Evolutionary conservation across 2,797 vertebrate genomes (phyloP).

Genomic region (Gouania willdenowi): DNA sequence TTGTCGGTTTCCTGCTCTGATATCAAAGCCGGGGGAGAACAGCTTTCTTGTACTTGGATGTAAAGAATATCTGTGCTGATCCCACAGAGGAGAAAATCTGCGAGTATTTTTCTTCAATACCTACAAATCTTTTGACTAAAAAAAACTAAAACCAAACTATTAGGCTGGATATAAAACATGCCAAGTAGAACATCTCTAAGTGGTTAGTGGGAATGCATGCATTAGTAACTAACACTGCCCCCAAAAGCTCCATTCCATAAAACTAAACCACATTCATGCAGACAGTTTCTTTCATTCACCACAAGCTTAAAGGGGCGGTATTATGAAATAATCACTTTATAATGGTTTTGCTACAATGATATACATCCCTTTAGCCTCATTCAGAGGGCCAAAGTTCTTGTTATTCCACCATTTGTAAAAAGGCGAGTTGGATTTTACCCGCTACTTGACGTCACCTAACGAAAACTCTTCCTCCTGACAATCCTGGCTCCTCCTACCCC

Average conservation of each 20-base stretch:
- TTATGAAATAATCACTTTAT: no score
- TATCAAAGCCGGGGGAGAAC: constrained; percentile 11
- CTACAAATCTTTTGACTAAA: neutral
- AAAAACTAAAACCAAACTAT: neutral
- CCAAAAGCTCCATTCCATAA: constrained; percentile 6
- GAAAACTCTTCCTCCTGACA: no score
- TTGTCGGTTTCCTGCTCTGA: constrained; percentile 30
- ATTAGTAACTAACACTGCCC: constrained; percentile 15
- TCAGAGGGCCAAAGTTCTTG: no score
- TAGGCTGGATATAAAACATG: neutral
- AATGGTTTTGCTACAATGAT: no score
- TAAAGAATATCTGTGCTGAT: constrained; percentile 1
- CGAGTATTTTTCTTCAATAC: constrained; percentile 2
- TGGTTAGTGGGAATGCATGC: neutral
- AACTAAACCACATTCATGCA: no score
- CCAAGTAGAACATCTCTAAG: neutral
- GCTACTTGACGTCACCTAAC: no score
- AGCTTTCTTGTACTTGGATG: neutral
- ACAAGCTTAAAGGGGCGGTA: no score
- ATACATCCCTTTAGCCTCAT: no score
- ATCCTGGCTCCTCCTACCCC: no score
- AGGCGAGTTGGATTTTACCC: no score
- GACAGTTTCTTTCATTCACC: no score
- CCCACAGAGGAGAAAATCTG: constrained; percentile 5
- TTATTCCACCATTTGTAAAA: no score